Evolutionary conservation across 2,113 vertebrate species (phyloP).

Genomic region (Acanthochromis polyacanthus): DNA sequence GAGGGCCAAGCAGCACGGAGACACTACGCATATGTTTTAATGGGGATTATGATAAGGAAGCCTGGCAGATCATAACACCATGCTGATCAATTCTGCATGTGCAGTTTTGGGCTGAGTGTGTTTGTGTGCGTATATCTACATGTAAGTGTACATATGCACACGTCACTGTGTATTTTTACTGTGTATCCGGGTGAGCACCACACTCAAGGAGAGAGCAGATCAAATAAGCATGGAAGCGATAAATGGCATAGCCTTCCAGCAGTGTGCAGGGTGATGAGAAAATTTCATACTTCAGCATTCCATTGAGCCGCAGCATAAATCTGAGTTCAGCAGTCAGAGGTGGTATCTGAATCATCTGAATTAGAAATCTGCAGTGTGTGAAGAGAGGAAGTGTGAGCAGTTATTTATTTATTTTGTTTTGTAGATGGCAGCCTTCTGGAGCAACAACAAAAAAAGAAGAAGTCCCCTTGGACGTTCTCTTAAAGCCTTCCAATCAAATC

Average conservation of each 20-base stretch:
- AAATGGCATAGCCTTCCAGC: slow-evolving; percentile 51
- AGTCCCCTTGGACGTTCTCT: slow-evolving; percentile 41
- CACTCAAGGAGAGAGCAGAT: slow-evolving; percentile 42
- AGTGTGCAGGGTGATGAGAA: slow-evolving; percentile 39
- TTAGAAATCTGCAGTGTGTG: slow-evolving; percentile 24
- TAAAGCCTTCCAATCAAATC: slow-evolving; percentile 63
- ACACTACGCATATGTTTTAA: slow-evolving; percentile 74
- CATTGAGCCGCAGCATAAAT: slow-evolving; percentile 33
- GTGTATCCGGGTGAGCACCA: slow-evolving; percentile 13
- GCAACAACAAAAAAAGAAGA: slow-evolving; percentile 22
- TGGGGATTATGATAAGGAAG: slow-evolving; percentile 65
- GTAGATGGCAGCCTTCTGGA: slow-evolving; percentile 56
- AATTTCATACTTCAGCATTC: slow-evolving; percentile 50
- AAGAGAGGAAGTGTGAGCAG: slow-evolving; percentile 34
- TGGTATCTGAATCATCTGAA: slow-evolving; percentile 42
- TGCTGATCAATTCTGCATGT: slow-evolving; percentile 59
- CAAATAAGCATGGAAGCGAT: slow-evolving; percentile 63
- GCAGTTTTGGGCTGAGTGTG: background rate
- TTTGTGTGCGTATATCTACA: background rate
- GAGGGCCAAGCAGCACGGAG: slow-evolving; percentile 54
- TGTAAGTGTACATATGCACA: slow-evolving; percentile 2
- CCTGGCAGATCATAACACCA: slow-evolving; percentile 51
- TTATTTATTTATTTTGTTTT: slow-evolving; percentile 60
- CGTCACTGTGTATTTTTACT: slow-evolving; percentile 15
- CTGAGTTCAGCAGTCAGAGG: slow-evolving; percentile 39